Conservation (phyloP, 2,797 vertebrate species). For the Melopsittacus undulatus region DNA sequence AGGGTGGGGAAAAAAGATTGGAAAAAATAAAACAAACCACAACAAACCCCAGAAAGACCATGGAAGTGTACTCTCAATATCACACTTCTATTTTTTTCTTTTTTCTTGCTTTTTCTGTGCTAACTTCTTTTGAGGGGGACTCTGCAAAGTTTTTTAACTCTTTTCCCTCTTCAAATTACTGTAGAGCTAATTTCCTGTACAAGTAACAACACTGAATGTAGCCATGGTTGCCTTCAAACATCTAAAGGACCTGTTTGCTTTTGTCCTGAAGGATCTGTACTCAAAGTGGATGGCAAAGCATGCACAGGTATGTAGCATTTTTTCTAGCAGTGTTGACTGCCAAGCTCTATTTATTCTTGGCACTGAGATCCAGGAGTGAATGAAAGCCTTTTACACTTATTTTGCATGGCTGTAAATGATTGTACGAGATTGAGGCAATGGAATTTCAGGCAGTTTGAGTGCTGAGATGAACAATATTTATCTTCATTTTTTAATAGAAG, state of each 20-base stretch:
- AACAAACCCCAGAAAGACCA: not conserved
- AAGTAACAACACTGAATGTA: slow-evolving; percentile 77
- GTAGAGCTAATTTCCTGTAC: slow-evolving; percentile 84
- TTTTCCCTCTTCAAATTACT: not conserved
- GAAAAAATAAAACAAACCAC: not conserved
- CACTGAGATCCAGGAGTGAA: not conserved
- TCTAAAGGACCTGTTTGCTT: slow-evolving; percentile 82
- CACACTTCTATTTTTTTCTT: not conserved
- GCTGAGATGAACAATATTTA: not conserved
- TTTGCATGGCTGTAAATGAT: not conserved
- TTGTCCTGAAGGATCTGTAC: slow-evolving; percentile 87
- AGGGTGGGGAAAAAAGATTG: not conserved
- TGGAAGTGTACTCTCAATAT: not conserved
- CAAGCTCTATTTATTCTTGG: not conserved
- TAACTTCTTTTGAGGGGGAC: not conserved
- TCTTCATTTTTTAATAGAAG: not conserved
- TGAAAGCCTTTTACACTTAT: not conserved
- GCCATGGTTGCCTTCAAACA: slow-evolving; percentile 84
- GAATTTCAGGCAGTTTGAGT: not conserved
- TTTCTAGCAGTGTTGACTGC: not conserved
- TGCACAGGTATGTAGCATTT: slow-evolving; percentile 83
- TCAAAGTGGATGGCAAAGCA: slow-evolving; percentile 81
- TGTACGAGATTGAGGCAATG: not conserved
- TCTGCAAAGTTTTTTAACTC: not conserved
- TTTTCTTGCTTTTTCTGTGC: too few relatives aligned